phyloP scores from a whole-genome alignment of 2,888 invertebrate species.

The Nycteola revayana region DNA sequence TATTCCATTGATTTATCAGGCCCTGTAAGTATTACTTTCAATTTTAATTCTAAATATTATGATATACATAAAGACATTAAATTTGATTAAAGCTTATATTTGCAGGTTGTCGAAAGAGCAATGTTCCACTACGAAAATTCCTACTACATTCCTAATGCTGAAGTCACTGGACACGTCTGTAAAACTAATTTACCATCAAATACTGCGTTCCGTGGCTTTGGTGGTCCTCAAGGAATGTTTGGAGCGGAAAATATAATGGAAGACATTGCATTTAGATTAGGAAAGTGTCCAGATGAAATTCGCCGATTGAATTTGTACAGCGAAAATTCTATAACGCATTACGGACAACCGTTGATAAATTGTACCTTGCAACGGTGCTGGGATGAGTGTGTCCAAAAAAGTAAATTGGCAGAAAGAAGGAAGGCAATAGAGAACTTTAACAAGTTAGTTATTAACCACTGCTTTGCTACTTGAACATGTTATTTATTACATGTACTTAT shows the following conservation, averaged over 20 bases:
- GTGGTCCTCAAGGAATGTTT: conserved; percentile 96
- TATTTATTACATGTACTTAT: neutral
- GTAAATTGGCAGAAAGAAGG: conserved; percentile 83
- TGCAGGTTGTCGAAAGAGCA: conserved; percentile 90
- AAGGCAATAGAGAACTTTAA: conserved; percentile 86
- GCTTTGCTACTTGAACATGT: no score
- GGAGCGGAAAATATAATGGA: conserved; percentile 89
- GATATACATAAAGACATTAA: no score
- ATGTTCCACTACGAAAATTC: conserved; percentile 92
- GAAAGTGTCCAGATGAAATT: conserved; percentile 84
- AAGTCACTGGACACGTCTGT: conserved; percentile 88
- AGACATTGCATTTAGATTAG: conserved; percentile 87
- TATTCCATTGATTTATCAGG: conserved; percentile 91
- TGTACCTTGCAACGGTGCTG: conserved; percentile 90
- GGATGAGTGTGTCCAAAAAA: conserved; percentile 87
- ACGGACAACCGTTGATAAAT: conserved; percentile 86
- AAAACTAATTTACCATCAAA: conserved; percentile 95
- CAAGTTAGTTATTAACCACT: conserved; percentile 81
- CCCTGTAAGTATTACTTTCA: conserved; percentile 78
- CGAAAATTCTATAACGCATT: conserved; percentile 90
- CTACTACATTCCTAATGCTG: conserved; percentile 89
- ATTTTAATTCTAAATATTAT: no score
- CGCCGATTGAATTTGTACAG: conserved; percentile 88
- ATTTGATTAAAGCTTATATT: conserved; percentile 11
- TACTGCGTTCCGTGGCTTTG: conserved; percentile 96